phyloP scores from a whole-genome alignment of 2,113 vertebrate species.

The Stegastes partitus region DNA sequence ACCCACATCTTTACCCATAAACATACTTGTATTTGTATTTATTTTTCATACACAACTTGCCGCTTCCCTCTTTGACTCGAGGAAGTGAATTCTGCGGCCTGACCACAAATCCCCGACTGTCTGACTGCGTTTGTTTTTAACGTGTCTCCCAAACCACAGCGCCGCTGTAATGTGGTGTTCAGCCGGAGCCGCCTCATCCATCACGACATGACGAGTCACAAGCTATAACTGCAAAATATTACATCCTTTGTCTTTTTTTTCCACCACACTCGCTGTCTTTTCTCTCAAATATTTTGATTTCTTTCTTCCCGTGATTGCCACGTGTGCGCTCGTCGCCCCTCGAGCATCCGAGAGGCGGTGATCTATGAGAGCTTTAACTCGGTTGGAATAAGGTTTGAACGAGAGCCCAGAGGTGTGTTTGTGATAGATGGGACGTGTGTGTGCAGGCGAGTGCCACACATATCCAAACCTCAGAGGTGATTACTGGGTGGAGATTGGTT shows the following conservation, averaged over 20 bases:
- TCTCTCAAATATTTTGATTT: not conserved
- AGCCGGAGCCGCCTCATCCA: not conserved
- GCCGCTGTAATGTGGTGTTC: not conserved
- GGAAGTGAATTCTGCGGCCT: not conserved
- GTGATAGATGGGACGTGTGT: conserved; percentile 47
- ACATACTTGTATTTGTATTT: too few species aligned
- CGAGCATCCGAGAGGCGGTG: not conserved
- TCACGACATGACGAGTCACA: not conserved
- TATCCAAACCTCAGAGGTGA: not conserved
- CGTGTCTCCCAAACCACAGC: not conserved
- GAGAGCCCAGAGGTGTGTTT: conserved; percentile 16
- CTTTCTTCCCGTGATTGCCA: not conserved
- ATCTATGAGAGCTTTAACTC: conserved; percentile 37
- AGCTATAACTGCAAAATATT: not conserved
- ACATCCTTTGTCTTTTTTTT: not conserved
- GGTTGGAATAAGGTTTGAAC: conserved; percentile 23
- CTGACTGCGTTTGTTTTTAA: not conserved
- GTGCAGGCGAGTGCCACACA: not conserved
- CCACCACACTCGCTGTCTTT: not conserved
- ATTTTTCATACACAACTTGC: too few species aligned
- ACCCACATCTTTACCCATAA: too few species aligned
- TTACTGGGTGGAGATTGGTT: conserved; percentile 49
- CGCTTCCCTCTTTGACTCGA: too few species aligned
- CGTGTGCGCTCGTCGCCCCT: not conserved
- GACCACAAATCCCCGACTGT: not conserved